Percentiles rank a stretch among this genome's conserved stretches.
phyloP scores from a whole-genome alignment of 2,797 vertebrate genomes.

The Eidolon dupreanum region DNA sequence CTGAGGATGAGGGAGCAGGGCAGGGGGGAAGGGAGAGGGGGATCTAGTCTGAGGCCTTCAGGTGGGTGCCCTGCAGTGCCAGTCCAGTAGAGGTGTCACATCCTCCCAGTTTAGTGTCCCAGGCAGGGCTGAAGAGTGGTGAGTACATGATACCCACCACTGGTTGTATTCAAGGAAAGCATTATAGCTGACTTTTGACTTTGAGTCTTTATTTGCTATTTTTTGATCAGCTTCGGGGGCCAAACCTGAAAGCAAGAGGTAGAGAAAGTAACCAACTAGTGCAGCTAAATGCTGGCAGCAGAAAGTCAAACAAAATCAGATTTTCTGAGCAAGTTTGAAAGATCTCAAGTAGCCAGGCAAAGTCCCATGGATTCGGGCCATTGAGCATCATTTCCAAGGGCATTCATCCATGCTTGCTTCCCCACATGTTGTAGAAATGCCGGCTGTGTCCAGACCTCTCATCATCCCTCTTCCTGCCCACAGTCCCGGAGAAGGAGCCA shows the following conservation, averaged over 20 bases:
- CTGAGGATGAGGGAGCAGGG: background rate
- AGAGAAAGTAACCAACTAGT: background rate
- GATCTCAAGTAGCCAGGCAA: background rate
- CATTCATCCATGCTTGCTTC: background rate
- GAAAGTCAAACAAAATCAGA: background rate
- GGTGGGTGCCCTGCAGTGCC: background rate
- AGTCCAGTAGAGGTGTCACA: background rate
- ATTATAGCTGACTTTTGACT: background rate
- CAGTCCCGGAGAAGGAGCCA: background rate
- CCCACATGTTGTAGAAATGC: background rate
- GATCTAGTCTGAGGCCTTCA: background rate
- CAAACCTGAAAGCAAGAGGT: background rate
- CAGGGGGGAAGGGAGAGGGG: background rate
- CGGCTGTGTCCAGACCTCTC: background rate
- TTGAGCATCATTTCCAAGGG: background rate
- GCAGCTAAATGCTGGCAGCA: background rate
- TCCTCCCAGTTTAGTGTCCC: background rate
- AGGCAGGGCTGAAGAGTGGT: background rate
- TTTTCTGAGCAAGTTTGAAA: slow-evolving; percentile 28
- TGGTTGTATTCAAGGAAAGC: background rate
- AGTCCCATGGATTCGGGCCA: background rate
- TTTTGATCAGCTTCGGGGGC: background rate
- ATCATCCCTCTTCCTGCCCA: background rate
- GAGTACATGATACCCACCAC: background rate
- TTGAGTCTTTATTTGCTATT: background rate